Evolutionary conservation across 2,113 vertebrate species (phyloP).

Genomic region (Pagrus major): DNA sequence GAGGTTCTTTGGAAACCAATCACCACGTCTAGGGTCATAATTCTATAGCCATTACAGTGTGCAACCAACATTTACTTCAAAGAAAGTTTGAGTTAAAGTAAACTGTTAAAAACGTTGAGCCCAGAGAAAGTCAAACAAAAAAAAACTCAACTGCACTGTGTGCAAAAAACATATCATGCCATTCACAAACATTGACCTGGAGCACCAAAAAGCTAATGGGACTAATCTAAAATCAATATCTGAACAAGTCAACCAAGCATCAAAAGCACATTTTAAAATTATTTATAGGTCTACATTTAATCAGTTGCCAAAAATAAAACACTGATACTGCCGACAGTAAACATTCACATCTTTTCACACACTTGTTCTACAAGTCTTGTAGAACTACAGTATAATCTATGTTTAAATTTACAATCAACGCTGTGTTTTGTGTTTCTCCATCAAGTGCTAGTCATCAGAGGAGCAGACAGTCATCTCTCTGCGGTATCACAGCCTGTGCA

Average conservation of each 20-base stretch:
- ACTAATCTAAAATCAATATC: background rate
- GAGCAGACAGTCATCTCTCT: constrained; percentile 84
- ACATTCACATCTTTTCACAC: no score
- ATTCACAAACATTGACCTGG: background rate
- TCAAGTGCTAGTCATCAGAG: constrained; percentile 86
- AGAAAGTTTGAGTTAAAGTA: no score
- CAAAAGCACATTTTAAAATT: background rate
- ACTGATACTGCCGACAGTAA: no score
- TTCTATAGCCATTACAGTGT: no score
- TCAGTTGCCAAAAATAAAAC: background rate
- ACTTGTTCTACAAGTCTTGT: background rate
- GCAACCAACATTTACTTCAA: no score
- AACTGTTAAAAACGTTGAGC: background rate
- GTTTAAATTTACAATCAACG: background rate
- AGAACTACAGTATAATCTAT: no score
- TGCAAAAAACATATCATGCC: background rate
- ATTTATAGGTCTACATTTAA: background rate
- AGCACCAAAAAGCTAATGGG: background rate
- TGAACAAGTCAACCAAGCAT: background rate
- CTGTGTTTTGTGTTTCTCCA: constrained; percentile 34
- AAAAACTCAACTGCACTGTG: background rate
- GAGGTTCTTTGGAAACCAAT: no score
- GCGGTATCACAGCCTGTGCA: constrained; percentile 90
- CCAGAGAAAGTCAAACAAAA: background rate
- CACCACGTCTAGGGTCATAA: no score